A percentile compares a stretch with the other conserved stretches of the same genome.
These are phyloP conservation scores for Sinocyclocheilus maitianheensis DNA, from an alignment of 2,113 vertebrate species.

Conservation along the genomic window DNA sequence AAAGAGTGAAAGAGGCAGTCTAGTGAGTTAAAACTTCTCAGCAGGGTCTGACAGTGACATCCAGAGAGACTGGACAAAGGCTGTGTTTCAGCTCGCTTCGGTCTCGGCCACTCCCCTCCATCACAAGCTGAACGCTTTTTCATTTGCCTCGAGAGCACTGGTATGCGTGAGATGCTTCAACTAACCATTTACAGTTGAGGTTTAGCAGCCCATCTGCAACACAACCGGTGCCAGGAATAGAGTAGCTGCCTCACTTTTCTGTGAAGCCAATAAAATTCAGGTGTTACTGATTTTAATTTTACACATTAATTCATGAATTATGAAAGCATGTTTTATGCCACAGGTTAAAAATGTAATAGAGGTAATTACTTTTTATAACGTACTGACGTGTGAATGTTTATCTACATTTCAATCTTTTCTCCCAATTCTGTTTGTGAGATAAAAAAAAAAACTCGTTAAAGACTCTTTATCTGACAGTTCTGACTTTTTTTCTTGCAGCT, in stretches of 20 bases:
- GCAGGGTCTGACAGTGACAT: slow-evolving; percentile 57
- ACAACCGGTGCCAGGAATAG: neutral
- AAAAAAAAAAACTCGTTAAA: no score
- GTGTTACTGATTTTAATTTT: neutral
- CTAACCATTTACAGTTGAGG: slow-evolving; percentile 40
- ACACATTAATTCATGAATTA: neutral
- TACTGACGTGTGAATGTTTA: neutral
- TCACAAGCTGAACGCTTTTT: slow-evolving; percentile 28
- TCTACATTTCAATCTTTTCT: neutral
- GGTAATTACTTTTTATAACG: neutral
- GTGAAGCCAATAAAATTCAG: neutral
- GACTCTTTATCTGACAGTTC: no score
- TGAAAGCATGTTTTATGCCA: neutral
- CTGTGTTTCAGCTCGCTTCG: slow-evolving; percentile 43
- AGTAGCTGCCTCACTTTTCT: neutral
- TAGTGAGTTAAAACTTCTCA: slow-evolving; percentile 60
- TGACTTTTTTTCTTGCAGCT: no score
- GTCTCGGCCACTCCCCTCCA: slow-evolving; percentile 39
- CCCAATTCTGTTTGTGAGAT: no score
- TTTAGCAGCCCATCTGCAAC: slow-evolving; percentile 21
- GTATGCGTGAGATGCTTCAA: neutral
- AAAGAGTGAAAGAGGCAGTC: slow-evolving; percentile 54
- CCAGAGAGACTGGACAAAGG: slow-evolving; percentile 56
- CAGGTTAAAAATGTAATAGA: neutral
- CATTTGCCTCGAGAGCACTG: slow-evolving; percentile 18